Conservation (phyloP, 2,888 invertebrate species). For the Aelia acuminata region DNA sequence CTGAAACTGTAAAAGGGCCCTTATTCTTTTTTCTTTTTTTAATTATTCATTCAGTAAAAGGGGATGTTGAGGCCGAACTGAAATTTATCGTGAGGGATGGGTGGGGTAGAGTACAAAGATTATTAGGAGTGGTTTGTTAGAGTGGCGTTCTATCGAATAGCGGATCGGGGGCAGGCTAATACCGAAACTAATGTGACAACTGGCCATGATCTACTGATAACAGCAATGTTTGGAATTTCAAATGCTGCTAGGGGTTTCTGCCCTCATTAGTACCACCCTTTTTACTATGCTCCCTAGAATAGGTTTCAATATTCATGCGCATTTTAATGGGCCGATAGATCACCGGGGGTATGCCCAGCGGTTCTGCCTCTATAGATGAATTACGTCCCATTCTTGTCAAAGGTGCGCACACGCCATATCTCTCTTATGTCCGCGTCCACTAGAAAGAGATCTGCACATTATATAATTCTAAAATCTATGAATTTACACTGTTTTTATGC, state of each 20-base stretch:
- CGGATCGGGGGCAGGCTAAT: conserved; percentile 46
- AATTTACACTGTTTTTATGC: neutral
- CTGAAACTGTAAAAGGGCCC: too few relatives aligned
- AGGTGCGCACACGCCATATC: neutral
- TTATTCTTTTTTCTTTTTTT: neutral
- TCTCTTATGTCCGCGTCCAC: neutral
- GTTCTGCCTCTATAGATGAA: neutral
- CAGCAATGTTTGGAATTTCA: conserved; percentile 65
- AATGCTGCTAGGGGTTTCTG: conserved; percentile 59
- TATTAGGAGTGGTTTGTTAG: neutral
- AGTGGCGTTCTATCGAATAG: conserved; percentile 26
- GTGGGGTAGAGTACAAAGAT: neutral
- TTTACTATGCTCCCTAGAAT: conserved; percentile 62
- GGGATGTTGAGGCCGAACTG: neutral
- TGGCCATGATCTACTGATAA: conserved; percentile 57
- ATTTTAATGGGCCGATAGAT: conserved; percentile 65
- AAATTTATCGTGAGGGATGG: neutral
- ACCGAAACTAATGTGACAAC: conserved; percentile 59
- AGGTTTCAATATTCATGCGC: conserved; percentile 65
- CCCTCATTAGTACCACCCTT: conserved; percentile 60
- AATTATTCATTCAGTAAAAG: neutral
- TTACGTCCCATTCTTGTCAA: conserved; percentile 10
- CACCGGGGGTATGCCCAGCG: conserved; percentile 56
- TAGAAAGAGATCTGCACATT: neutral
- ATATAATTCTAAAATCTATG: neutral